Evolutionary conservation across 2,888 invertebrate species (phyloP).

Genomic region (Ornithoptera priamus): DNA sequence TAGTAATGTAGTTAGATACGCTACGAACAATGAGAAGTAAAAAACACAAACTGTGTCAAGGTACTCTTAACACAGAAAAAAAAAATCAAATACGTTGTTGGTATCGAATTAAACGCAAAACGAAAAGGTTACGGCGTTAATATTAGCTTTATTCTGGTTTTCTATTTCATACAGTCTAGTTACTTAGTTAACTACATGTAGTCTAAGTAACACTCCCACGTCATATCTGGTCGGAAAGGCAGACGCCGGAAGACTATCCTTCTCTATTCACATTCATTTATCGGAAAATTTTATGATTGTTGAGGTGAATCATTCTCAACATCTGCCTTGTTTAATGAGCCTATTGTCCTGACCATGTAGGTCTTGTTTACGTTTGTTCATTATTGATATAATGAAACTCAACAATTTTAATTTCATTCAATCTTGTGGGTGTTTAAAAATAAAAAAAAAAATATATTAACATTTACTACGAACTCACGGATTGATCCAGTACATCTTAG

Average conservation of each 20-base stretch:
- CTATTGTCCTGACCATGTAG: slow-evolving; percentile 3
- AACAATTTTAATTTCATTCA: background rate
- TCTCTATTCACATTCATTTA: background rate
- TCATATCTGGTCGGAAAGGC: no score
- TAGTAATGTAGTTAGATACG: background rate
- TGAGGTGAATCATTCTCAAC: slow-evolving; percentile 16
- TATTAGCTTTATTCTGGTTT: background rate
- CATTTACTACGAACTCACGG: background rate
- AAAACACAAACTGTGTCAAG: slow-evolving; percentile 15
- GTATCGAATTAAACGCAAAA: slow-evolving; percentile 1
- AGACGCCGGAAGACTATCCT: no score
- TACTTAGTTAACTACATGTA: no score
- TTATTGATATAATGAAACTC: background rate
- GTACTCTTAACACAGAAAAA: background rate
- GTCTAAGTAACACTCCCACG: no score
- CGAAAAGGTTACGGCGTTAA: background rate
- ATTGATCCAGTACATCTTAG: background rate
- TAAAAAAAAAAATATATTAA: background rate
- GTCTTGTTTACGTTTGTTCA: background rate
- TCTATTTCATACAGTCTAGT: no score
- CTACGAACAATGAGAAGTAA: slow-evolving; percentile 6
- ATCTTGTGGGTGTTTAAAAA: background rate
- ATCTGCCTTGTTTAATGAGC: slow-evolving; percentile 17
- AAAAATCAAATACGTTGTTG: slow-evolving; percentile 3
- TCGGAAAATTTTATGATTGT: slow-evolving; percentile 4